Percentiles rank a stretch among this genome's conserved stretches.
These are phyloP conservation scores for Nemotelus pantherinus DNA, from an alignment of 2,888 invertebrate genomes.

Conservation along the genomic window DNA sequence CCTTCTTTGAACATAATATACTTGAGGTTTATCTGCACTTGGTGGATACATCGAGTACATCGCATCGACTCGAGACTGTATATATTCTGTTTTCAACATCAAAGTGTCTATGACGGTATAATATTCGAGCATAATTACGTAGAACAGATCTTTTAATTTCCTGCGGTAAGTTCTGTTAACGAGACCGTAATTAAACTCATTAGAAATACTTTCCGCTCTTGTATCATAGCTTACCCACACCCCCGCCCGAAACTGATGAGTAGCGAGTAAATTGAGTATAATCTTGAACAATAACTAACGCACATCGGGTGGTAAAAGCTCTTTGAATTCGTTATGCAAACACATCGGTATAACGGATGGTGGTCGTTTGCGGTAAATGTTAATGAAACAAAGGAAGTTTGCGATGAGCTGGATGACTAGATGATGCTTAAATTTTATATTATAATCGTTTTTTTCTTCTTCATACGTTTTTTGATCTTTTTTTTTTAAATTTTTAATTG, in stretches of 20 bases:
- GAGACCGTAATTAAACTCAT: conserved; percentile 50
- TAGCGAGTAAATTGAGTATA: neutral
- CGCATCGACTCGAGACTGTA: neutral
- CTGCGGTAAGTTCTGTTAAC: conserved; percentile 49
- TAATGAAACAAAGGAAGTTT: no score
- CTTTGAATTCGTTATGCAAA: neutral
- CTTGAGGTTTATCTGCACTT: neutral
- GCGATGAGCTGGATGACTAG: no score
- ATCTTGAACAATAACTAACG: neutral
- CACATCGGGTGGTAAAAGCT: neutral
- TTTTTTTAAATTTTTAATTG: no score
- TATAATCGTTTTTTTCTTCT: no score
- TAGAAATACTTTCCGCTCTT: conserved; percentile 37
- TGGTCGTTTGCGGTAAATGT: no score
- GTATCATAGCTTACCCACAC: no score
- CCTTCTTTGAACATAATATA: conserved; percentile 10
- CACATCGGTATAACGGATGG: neutral
- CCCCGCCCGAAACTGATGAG: no score
- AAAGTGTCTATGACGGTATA: conserved; percentile 19
- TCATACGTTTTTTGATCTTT: no score
- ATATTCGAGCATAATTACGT: conserved; percentile 29
- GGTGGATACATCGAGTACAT: neutral
- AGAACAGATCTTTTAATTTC: conserved; percentile 48
- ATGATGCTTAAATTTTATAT: no score
- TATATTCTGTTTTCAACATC: neutral